phyloP scores from a whole-genome alignment of 1,140 invertebrate genomes.

The Orchestia grillus region DNA sequence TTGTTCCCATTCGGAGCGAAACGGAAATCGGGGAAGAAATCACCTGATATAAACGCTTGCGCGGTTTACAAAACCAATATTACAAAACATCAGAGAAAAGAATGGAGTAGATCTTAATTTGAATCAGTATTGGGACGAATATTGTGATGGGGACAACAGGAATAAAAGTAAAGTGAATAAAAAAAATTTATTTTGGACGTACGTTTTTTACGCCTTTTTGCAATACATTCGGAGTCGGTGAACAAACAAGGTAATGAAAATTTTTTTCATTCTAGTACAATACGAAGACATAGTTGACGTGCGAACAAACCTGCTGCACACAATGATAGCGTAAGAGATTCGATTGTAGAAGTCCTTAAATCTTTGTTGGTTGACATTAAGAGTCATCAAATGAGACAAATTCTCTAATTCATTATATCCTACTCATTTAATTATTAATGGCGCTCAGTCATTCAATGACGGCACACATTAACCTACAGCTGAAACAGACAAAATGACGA shows the following conservation, averaged over 20 bases:
- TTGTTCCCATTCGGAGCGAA: too few relatives aligned
- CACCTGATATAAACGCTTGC: too few relatives aligned
- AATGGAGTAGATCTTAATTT: too few relatives aligned
- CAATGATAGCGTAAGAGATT: background rate
- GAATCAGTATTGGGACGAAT: too few relatives aligned
- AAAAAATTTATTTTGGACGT: background rate
- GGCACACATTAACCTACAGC: background rate
- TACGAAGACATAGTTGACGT: too few relatives aligned
- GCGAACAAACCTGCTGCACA: background rate
- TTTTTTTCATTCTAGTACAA: too few relatives aligned
- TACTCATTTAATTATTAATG: background rate
- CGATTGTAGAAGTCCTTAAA: background rate
- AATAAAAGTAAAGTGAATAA: background rate
- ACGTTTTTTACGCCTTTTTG: background rate
- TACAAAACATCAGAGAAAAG: too few relatives aligned
- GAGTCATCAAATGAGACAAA: background rate
- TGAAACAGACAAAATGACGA: background rate
- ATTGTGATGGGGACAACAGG: background rate
- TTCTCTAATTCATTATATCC: background rate
- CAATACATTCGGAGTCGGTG: background rate
- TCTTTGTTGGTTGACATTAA: background rate
- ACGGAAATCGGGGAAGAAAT: too few relatives aligned
- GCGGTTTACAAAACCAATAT: too few relatives aligned
- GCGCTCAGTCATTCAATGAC: background rate
- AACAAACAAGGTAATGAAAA: background rate